Evolutionary conservation across 2,113 vertebrate genomes (phyloP).

Genomic region (Pelecanoides urinatrix): DNA sequence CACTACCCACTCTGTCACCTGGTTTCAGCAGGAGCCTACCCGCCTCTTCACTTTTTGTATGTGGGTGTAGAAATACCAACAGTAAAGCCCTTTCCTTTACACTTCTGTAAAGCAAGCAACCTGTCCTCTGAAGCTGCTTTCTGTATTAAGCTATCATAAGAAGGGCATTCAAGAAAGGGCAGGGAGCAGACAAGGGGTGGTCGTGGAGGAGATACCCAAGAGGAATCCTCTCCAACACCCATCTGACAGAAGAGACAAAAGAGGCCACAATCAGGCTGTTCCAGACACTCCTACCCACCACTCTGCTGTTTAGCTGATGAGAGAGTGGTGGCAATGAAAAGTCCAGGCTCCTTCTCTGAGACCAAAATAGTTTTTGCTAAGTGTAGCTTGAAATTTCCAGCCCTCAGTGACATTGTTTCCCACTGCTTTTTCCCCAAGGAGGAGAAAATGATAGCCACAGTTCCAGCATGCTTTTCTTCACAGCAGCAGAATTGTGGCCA

Average conservation of each 20-base stretch:
- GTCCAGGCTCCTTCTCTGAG: neutral
- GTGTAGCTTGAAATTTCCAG: neutral
- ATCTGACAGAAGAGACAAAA: neutral
- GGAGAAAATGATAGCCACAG: neutral
- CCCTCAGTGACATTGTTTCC: neutral
- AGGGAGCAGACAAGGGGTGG: neutral
- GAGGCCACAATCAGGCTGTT: neutral
- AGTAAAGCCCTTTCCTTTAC: neutral
- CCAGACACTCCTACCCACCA: neutral
- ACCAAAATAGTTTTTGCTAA: neutral
- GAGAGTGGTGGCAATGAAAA: neutral
- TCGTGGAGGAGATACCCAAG: neutral
- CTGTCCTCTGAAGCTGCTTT: neutral
- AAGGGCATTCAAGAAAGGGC: neutral
- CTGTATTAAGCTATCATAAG: neutral
- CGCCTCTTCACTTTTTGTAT: neutral
- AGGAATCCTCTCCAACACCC: neutral
- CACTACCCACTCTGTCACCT: neutral
- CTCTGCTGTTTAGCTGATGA: neutral
- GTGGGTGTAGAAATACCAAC: neutral
- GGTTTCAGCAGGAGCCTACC: neutral
- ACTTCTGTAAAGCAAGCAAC: neutral
- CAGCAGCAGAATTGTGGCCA: neutral
- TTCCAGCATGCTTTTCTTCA: neutral
- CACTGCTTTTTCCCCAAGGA: neutral